phyloP scores from a whole-genome alignment of 2,888 invertebrate species.

The Drosophila birchii region DNA sequence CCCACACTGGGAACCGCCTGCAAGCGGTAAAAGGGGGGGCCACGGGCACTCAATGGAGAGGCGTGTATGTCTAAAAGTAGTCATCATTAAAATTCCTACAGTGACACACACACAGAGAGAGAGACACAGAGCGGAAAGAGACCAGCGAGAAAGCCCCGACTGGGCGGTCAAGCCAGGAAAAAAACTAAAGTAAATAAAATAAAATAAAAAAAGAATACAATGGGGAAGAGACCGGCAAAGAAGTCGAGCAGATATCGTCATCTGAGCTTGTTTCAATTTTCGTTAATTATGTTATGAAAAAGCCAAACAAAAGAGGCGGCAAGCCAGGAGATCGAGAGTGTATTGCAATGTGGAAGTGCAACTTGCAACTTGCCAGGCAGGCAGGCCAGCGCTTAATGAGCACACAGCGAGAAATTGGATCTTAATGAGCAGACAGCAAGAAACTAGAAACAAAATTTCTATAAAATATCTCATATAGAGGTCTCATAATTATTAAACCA shows the following conservation, averaged over 20 bases:
- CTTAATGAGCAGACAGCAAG: too few relatives aligned
- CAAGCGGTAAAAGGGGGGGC: constrained; percentile 14
- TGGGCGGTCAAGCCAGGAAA: constrained; percentile 62
- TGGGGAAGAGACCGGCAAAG: constrained; percentile 35
- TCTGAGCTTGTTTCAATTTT: constrained; percentile 69
- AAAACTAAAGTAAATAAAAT: constrained; percentile 22
- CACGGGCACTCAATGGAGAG: constrained; percentile 58
- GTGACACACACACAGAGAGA: constrained; percentile 69
- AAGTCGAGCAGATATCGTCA: constrained; percentile 38
- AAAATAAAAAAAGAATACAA: constrained; percentile 44
- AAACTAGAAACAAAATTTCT: too few relatives aligned
- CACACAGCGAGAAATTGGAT: constrained; percentile 7
- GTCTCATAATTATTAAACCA: too few relatives aligned
- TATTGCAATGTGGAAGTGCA: constrained; percentile 13
- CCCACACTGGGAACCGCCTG: constrained; percentile 42
- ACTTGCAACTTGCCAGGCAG: constrained; percentile 13
- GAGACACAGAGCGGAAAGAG: constrained; percentile 45
- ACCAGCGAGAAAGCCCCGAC: constrained; percentile 61
- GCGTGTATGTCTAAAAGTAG: constrained; percentile 80
- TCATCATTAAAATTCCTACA: constrained; percentile 82
- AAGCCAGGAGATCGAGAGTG: constrained; percentile 3
- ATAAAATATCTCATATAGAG: too few relatives aligned
- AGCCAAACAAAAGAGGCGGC: constrained; percentile 16
- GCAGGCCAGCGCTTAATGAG: constrained; percentile 56
- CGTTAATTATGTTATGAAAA: constrained; percentile 76